A percentile compares a stretch with the other conserved stretches of the same genome.
Evolutionary conservation across 2,888 invertebrate genomes (phyloP).

Genomic region (Drosophila affinis): DNA sequence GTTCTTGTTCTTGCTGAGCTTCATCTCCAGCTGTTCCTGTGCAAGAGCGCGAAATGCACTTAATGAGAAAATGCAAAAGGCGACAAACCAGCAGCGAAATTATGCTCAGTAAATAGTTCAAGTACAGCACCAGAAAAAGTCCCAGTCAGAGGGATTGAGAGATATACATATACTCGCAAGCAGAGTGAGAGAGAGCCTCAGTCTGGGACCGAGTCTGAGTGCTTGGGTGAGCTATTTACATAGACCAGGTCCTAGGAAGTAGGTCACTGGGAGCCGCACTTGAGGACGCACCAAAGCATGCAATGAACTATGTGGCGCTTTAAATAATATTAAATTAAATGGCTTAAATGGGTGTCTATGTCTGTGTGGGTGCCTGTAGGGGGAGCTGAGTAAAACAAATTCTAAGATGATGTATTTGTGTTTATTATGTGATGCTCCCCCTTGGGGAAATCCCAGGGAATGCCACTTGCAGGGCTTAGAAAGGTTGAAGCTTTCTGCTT

Average conservation of each 20-base stretch:
- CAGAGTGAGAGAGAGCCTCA: conserved; percentile 7
- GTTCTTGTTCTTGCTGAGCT: conserved; percentile 3
- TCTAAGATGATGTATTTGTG: conserved; percentile 52
- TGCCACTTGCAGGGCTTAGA: conserved; percentile 5
- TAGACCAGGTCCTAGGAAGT: conserved; percentile 41
- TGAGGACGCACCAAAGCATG: conserved; percentile 67
- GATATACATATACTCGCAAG: neutral
- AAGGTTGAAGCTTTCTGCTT: neutral
- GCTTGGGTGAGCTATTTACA: conserved; percentile 40
- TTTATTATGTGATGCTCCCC: conserved; percentile 42
- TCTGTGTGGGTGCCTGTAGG: neutral
- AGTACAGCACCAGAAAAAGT: conserved; percentile 42
- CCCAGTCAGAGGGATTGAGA: conserved; percentile 10
- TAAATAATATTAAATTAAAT: conserved; percentile 65
- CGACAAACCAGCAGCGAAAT: conserved; percentile 66
- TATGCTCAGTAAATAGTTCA: conserved; percentile 69
- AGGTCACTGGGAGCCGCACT: conserved; percentile 47
- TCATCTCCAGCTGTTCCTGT: conserved; percentile 35
- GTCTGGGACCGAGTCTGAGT: conserved; percentile 15
- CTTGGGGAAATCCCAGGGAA: conserved; percentile 6
- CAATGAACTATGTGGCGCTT: conserved; percentile 65
- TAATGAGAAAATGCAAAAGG: conserved; percentile 72
- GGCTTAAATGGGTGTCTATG: conserved; percentile 30
- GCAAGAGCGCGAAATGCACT: conserved; percentile 64
- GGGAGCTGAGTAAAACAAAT: conserved; percentile 37